Evolutionary conservation across 2,113 vertebrate species (phyloP), one percentile per base, ranked within the genome.

Genomic region (Oreochromis aureus): DNA sequence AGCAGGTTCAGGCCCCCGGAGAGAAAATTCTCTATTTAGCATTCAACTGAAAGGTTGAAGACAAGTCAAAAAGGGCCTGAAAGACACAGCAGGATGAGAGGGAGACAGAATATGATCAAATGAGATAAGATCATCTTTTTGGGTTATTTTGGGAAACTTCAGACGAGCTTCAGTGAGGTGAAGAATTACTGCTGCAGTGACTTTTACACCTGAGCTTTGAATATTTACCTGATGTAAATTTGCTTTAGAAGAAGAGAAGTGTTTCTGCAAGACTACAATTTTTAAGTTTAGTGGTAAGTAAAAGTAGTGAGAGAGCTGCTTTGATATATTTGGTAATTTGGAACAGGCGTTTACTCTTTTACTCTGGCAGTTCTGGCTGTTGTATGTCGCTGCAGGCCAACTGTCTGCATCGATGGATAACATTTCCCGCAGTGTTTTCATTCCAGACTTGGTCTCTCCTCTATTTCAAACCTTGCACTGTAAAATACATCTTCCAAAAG

Each of bases 21-120:
- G 92, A 85, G 69, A 48, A 82, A 82, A 89, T 61, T 81, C 86
- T 91, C 88, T 92, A 76, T 94, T 95, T 95, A 94, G 87, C 91
- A 94, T 94, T 94, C 91, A 56, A 87, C 91, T 87, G 86, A 92
- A 91, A 90, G 91, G 91, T 81, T 87, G 84, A 80, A 86, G 88
- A 91, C 83, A 66, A 86, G 82, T 32, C 34, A 73, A 76, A 78
- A 24, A 85, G 27, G 51, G 39, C 36, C 79, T 44, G 71, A 86
- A 83, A 85, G 84, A 66, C 59, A 87, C 63, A 71, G 71, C 5
- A 59, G 32, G 41, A 63, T 53, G 44, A 81, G 54, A 61, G 19
- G 7, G 46, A 84, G 76, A 90, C 19, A 36, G 81, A 83, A 56
- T 36, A 24, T n/a, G 66, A 89, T 78, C 56, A 80, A 86, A 85